phyloP scores from a whole-genome alignment of 92 coral and sea anemone genomes.

The Porites rus region DNA sequence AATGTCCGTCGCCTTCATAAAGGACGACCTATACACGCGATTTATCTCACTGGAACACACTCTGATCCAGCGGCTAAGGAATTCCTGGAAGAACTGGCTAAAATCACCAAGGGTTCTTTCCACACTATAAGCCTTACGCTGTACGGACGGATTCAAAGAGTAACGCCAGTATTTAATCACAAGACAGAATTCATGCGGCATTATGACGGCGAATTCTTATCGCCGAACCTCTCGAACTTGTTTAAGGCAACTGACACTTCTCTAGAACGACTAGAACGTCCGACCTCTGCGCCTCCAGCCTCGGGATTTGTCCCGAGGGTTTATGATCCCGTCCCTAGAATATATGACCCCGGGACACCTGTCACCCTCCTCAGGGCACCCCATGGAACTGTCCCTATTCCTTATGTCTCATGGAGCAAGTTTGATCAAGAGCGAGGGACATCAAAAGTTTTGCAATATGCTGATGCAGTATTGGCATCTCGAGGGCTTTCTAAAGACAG shows the following conservation, averaged over 20 bases:
- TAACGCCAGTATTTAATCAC: constrained; percentile 82
- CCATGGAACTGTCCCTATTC: constrained; percentile 82
- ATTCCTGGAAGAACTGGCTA: constrained; percentile 89
- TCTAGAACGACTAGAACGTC: constrained; percentile 47
- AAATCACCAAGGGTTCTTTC: constrained; percentile 90
- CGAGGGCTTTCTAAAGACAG: constrained; percentile 87
- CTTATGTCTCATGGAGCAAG: constrained; percentile 80
- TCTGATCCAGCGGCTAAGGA: constrained; percentile 90
- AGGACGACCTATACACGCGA: constrained; percentile 90
- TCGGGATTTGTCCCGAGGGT: constrained; percentile 76
- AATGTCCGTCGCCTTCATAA: constrained; percentile 82
- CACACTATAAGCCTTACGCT: constrained; percentile 80
- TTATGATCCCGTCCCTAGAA: constrained; percentile 70
- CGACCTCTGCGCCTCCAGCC: constrained; percentile 86
- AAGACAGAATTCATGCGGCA: constrained; percentile 72
- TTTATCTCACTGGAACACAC: constrained; percentile 87
- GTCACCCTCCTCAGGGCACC: constrained; percentile 76
- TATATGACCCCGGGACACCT: constrained; percentile 67
- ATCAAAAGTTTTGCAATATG: constrained; percentile 88
- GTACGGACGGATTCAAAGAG: constrained; percentile 86
- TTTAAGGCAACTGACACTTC: not conserved
- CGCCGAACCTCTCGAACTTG: constrained; percentile 34
- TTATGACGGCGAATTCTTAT: constrained; percentile 65
- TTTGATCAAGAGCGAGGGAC: constrained; percentile 54
- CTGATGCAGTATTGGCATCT: constrained; percentile 93